Percentiles rank a stretch among this genome's conserved stretches.
phyloP scores from a whole-genome alignment of 2,888 invertebrate genomes.

The Euproctis similis region DNA sequence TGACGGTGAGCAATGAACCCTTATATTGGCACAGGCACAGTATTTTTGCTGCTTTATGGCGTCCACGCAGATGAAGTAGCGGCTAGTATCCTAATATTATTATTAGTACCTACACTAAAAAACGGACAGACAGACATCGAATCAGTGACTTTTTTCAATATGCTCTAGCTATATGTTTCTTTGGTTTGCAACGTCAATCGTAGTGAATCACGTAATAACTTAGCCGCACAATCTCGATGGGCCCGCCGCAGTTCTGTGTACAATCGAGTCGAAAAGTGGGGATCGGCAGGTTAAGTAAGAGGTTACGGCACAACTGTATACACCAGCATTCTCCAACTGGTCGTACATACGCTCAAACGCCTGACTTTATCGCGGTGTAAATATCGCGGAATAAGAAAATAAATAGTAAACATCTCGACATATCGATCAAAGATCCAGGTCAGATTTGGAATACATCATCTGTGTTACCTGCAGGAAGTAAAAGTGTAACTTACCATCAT shows the following conservation, averaged over 20 bases:
- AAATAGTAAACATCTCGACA: too few relatives aligned
- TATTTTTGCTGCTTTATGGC: too few relatives aligned
- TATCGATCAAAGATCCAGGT: constrained; percentile 57
- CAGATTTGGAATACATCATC: constrained; percentile 29
- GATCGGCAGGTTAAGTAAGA: constrained; percentile 63
- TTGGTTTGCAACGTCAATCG: too few relatives aligned
- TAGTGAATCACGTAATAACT: too few relatives aligned
- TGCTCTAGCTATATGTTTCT: too few relatives aligned
- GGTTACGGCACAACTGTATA: constrained; percentile 55
- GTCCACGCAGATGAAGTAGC: too few relatives aligned
- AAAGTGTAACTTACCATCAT: constrained; percentile 44
- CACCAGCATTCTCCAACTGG: constrained; percentile 53
- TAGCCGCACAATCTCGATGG: constrained; percentile 21
- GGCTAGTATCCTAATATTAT: too few relatives aligned
- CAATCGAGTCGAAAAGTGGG: constrained; percentile 27
- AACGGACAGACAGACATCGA: too few relatives aligned
- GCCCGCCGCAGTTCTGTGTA: constrained; percentile 17
- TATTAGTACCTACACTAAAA: too few relatives aligned
- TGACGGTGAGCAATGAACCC: too few relatives aligned
- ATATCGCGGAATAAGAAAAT: constrained; percentile 36
- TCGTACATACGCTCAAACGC: constrained; percentile 45
- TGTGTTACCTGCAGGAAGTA: constrained; percentile 50
- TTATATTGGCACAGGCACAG: too few relatives aligned
- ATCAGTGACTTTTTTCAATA: too few relatives aligned
- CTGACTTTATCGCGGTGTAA: constrained; percentile 35